These are phyloP conservation scores for Rhagonycha fulva DNA, from an alignment of 2,888 invertebrate species.

Conservation along the genomic window DNA sequence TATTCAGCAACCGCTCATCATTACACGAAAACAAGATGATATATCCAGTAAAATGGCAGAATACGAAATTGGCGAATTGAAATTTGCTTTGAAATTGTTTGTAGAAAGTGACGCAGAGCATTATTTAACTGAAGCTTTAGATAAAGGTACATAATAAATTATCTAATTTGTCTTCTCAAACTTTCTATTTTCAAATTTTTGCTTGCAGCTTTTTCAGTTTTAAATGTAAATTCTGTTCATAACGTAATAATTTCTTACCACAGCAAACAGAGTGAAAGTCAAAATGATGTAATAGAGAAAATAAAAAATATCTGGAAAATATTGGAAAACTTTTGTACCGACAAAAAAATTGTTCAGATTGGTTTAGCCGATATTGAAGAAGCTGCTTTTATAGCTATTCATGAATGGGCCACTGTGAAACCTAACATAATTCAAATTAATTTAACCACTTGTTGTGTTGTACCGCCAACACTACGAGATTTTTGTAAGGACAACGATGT, in stretches of 20 bases:
- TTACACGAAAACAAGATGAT: constrained; percentile 66
- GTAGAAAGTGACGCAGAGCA: constrained; percentile 70
- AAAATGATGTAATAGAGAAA: constrained; percentile 58
- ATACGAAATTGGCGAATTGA: constrained; percentile 74
- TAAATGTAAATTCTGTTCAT: constrained; percentile 76
- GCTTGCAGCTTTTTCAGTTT: constrained; percentile 68
- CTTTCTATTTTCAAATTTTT: constrained; percentile 2
- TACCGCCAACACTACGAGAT: constrained; percentile 85
- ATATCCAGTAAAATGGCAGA: constrained; percentile 67
- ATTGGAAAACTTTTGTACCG: constrained; percentile 71
- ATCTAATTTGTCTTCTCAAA: background rate
- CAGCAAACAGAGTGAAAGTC: constrained; percentile 51
- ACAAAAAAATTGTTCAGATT: constrained; percentile 69
- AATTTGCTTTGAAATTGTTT: constrained; percentile 87
- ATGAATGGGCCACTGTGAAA: constrained; percentile 76
- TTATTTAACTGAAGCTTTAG: constrained; percentile 72
- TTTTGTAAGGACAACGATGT: constrained; percentile 92
- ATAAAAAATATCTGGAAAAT: constrained; percentile 78
- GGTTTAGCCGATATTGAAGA: constrained; percentile 92
- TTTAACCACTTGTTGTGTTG: constrained; percentile 89
- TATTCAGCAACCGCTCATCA: constrained; percentile 56
- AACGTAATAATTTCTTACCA: constrained; percentile 82
- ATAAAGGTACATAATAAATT: constrained; percentile 65
- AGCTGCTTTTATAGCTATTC: constrained; percentile 73
- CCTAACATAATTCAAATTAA: constrained; percentile 93